A percentile compares a stretch with the other conserved stretches of the same genome.
phyloP scores from a whole-genome alignment of 2,888 invertebrate genomes.

The Dryomyza anilis region DNA sequence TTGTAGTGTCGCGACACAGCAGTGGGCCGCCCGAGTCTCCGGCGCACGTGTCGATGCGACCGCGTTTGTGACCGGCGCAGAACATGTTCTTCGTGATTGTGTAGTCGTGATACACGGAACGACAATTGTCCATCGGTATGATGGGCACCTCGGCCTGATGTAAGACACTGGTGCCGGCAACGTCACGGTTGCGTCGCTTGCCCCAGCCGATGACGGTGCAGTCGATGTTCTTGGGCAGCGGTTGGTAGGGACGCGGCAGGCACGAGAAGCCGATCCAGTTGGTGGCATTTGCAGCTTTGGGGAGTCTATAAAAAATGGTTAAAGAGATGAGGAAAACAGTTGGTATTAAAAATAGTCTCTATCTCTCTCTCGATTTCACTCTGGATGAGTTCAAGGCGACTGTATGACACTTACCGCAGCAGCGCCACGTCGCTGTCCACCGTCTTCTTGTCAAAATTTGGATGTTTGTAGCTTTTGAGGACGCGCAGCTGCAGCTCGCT shows the following conservation, averaged over 20 bases:
- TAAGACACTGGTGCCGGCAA: conserved; percentile 80
- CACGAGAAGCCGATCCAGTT: conserved; percentile 74
- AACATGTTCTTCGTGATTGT: conserved; percentile 90
- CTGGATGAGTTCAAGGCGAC: no score
- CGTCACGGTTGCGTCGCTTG: conserved; percentile 76
- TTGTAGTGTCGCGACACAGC: conserved; percentile 65
- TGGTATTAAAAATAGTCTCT: no score
- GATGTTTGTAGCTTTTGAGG: conserved; percentile 78
- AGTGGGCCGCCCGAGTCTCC: conserved; percentile 75
- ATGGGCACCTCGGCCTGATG: conserved; percentile 91
- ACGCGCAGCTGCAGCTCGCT: conserved; percentile 80
- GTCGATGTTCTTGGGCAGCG: conserved; percentile 68
- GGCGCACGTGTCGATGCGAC: conserved; percentile 87
- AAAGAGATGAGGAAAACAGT: no score
- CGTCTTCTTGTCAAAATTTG: conserved; percentile 83
- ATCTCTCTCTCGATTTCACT: no score
- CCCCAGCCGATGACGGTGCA: conserved; percentile 95
- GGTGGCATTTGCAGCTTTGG: conserved; percentile 51
- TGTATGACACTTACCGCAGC: conserved; percentile 64
- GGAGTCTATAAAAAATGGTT: no score
- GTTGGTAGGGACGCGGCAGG: conserved; percentile 74
- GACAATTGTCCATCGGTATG: conserved; percentile 77
- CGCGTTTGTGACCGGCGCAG: conserved; percentile 85
- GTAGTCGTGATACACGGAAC: conserved; percentile 82
- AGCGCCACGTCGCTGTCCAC: conserved; percentile 93